These are phyloP conservation scores for Dexiosoma caninum DNA, from an alignment of 2,888 invertebrate genomes.

Conservation along the genomic window DNA sequence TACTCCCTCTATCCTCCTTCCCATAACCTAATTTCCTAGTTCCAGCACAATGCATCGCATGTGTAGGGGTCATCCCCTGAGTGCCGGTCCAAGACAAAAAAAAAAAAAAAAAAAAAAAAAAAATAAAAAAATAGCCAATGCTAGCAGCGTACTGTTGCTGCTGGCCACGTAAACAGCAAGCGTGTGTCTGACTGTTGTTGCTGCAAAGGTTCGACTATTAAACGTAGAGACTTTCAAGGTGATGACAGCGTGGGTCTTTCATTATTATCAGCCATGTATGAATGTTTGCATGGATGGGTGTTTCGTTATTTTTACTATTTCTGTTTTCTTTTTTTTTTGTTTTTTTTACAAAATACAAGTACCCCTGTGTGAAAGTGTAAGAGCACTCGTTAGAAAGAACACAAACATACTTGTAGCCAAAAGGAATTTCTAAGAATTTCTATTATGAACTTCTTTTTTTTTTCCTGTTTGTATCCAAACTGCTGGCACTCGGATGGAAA, in stretches of 20 bases:
- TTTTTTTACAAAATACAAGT: not conserved
- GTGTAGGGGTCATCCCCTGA: no score
- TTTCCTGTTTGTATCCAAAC: not conserved
- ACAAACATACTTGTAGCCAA: conserved; percentile 34
- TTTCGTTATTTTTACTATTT: no score
- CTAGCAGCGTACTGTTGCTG: not conserved
- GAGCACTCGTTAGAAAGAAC: conserved; percentile 27
- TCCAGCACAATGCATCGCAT: no score
- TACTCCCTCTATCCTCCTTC: no score
- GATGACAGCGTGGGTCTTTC: conserved; percentile 61
- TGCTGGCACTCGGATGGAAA: conserved; percentile 17
- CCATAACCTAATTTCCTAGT: no score
- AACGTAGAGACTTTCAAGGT: conserved; percentile 48
- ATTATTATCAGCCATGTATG: conserved; percentile 7
- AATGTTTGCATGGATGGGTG: not conserved
- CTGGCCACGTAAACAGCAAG: not conserved
- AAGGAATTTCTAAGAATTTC: conserved; percentile 34
- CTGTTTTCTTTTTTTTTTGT: not conserved
- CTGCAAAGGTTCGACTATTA: not conserved
- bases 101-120: no score
- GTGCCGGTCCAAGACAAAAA: no score
- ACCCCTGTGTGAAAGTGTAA: not conserved
- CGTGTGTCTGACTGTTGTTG: not conserved
- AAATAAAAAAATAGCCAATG: no score
- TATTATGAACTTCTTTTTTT: not conserved